A percentile compares a stretch with the other conserved stretches of the same genome.
Conservation (phyloP, 2,113 vertebrate genomes). For the Myotis davidii region DNA sequence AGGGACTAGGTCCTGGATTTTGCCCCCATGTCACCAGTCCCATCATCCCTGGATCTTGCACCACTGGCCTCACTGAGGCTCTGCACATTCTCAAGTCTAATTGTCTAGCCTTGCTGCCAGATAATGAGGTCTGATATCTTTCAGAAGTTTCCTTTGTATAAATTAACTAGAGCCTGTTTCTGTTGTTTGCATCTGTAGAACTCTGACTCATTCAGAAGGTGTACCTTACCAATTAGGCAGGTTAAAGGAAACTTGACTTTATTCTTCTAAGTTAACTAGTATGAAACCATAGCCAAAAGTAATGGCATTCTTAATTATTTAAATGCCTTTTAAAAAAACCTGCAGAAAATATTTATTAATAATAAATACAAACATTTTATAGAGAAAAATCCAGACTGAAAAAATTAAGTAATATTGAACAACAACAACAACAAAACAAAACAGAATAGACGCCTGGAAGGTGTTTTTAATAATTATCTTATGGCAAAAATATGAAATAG, state of each 20-base stretch:
- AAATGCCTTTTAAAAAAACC: background rate
- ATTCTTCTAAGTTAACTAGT: background rate
- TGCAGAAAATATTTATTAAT: background rate
- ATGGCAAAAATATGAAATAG: conserved; percentile 35
- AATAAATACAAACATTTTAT: background rate
- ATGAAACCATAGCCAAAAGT: background rate
- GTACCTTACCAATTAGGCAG: background rate
- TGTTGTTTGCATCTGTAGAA: background rate
- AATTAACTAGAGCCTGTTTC: background rate
- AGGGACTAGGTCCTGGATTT: background rate
- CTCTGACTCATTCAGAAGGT: background rate
- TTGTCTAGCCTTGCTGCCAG: background rate
- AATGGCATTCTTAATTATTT: background rate
- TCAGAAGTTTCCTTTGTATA: background rate
- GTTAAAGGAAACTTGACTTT: background rate
- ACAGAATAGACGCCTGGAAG: background rate
- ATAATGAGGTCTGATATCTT: background rate
- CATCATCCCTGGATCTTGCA: background rate
- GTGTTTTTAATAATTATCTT: conserved; percentile 11
- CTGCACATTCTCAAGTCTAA: background rate
- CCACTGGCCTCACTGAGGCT: background rate
- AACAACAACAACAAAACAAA: background rate
- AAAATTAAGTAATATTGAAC: background rate
- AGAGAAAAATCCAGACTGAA: background rate
- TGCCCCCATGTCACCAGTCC: background rate